Evolutionary conservation across 2,797 vertebrate genomes (phyloP).

Genomic region (Eulemur mongoz): DNA sequence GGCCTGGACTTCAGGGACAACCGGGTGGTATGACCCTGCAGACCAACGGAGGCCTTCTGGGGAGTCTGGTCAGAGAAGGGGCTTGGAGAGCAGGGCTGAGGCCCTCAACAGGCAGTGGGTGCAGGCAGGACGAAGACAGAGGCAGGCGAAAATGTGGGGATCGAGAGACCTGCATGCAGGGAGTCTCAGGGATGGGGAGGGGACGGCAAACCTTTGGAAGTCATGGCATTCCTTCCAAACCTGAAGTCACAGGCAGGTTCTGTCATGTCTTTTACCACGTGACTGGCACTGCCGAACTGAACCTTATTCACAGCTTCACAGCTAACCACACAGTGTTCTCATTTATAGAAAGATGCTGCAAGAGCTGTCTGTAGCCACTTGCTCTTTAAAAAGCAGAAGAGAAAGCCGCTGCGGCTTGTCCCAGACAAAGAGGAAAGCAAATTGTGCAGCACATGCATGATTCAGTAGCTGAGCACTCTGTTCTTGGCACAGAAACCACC

Average conservation of each 20-base stretch:
- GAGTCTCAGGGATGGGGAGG: not conserved
- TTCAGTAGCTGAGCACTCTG: not conserved
- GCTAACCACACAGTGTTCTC: not conserved
- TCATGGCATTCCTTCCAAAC: not conserved
- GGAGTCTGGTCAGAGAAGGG: not conserved
- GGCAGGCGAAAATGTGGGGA: not conserved
- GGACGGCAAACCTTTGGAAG: not conserved
- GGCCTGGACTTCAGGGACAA: not conserved
- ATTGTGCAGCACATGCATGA: not conserved
- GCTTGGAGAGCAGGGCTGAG: not conserved
- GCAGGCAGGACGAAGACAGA: not conserved
- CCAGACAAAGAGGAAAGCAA: not conserved
- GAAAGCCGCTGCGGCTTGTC: not conserved
- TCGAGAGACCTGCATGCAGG: not conserved
- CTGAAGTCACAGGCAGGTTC: not conserved
- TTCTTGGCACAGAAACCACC: not conserved
- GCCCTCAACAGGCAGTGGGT: not conserved
- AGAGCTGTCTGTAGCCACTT: not conserved
- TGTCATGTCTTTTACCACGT: not conserved
- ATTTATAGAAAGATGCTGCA: not conserved
- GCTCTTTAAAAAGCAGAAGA: slow-evolving; percentile 66
- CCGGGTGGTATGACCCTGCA: not conserved
- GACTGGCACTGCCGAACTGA: not conserved
- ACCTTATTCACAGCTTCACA: not conserved
- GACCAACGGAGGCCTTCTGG: not conserved